phyloP scores from a whole-genome alignment of 2,797 vertebrate genomes.

The Fistularia tabacaria region DNA sequence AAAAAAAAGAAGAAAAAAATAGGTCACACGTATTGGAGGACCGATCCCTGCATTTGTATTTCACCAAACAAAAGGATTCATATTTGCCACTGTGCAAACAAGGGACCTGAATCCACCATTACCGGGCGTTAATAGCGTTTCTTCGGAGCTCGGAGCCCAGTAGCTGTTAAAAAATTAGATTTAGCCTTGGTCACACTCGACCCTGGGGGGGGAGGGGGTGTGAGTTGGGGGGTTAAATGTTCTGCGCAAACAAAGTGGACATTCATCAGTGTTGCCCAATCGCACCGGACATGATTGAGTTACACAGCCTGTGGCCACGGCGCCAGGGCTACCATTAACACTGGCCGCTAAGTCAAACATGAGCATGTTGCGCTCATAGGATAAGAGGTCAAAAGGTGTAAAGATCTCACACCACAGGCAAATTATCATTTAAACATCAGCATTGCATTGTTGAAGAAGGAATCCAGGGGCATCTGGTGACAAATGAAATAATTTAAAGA shows the following conservation, averaged over 20 bases:
- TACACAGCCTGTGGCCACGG: constrained; percentile 53
- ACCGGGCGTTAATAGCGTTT: neutral
- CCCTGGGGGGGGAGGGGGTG: constrained; percentile 29
- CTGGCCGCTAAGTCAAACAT: constrained; percentile 56
- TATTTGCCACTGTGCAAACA: constrained; percentile 31
- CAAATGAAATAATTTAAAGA: no score
- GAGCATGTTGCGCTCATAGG: constrained; percentile 27
- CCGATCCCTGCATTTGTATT: constrained; percentile 49
- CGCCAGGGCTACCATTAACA: constrained; percentile 43
- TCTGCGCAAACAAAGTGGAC: constrained; percentile 67
- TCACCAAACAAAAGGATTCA: constrained; percentile 53
- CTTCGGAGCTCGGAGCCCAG: constrained; percentile 9
- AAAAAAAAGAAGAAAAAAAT: constrained; percentile 65
- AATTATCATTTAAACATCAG: constrained; percentile 42
- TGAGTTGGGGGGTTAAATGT: constrained; percentile 24
- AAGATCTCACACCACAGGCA: constrained; percentile 29
- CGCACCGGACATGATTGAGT: constrained; percentile 68
- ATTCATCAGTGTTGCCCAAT: constrained; percentile 71
- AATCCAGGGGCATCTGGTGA: neutral
- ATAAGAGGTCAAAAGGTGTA: constrained; percentile 57
- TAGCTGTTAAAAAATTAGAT: constrained; percentile 61
- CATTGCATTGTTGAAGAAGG: constrained; percentile 20
- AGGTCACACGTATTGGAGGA: constrained; percentile 55
- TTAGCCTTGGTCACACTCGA: constrained; percentile 54
- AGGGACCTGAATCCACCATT: constrained; percentile 12